Percentiles rank a stretch among this genome's conserved stretches.
Evolutionary conservation across 1,140 invertebrate genomes (phyloP).

Genomic region (Whitmania pigra): DNA sequence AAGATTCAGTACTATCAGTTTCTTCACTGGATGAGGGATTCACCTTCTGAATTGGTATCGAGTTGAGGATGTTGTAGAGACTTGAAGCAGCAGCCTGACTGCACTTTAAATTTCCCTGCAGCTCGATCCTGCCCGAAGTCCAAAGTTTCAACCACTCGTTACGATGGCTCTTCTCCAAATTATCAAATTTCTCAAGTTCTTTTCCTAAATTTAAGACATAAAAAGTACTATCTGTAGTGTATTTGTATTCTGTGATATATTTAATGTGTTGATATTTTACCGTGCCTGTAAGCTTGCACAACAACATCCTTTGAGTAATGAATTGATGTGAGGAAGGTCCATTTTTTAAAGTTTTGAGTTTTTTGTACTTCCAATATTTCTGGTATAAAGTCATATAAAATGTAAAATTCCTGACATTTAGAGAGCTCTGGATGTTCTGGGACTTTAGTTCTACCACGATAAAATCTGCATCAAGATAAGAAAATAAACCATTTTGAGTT

Average conservation of each 20-base stretch:
- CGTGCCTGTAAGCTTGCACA: neutral
- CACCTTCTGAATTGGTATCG: slow-evolving; percentile 4
- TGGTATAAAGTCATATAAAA: neutral
- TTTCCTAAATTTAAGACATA: neutral
- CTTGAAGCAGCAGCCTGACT: slow-evolving; percentile 6
- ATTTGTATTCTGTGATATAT: neutral
- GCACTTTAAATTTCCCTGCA: neutral
- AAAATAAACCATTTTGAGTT: neutral
- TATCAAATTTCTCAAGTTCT: neutral
- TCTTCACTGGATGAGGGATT: too few relatives aligned
- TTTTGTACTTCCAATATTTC: neutral
- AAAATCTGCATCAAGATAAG: neutral
- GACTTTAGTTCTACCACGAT: neutral
- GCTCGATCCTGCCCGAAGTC: neutral
- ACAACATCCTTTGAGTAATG: slow-evolving; percentile 10
- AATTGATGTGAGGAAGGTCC: neutral
- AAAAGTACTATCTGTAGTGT: neutral
- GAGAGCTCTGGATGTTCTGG: neutral
- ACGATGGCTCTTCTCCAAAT: neutral
- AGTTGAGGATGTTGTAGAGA: slow-evolving; percentile 10
- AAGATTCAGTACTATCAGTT: neutral
- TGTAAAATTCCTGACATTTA: neutral
- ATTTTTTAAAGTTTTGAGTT: neutral
- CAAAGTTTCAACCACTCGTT: slow-evolving; percentile 7
- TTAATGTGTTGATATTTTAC: neutral